Evolutionary conservation across 2,797 vertebrate genomes (phyloP).

Genomic region (Microctenopoma lineatum): DNA sequence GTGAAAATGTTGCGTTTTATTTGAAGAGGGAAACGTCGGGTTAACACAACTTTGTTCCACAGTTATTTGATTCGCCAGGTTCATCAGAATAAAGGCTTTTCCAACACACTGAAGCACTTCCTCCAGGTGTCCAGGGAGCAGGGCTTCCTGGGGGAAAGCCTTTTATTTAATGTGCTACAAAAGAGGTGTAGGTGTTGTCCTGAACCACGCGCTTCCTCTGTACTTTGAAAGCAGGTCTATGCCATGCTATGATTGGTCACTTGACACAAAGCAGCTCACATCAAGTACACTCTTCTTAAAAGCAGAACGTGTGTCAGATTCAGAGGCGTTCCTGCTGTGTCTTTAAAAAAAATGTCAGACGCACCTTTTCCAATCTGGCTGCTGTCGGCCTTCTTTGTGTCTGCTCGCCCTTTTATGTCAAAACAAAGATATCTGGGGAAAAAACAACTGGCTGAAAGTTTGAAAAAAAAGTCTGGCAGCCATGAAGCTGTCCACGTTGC

Average conservation of each 20-base stretch:
- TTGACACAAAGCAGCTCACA: constrained; percentile 37
- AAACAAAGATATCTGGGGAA: constrained; percentile 31
- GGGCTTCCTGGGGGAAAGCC: constrained; percentile 5
- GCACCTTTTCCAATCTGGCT: constrained; percentile 33
- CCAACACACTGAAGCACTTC: neutral
- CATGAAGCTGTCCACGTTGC: constrained; percentile 35
- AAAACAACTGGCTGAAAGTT: constrained; percentile 24
- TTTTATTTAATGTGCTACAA: constrained; percentile 29
- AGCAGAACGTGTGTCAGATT: constrained; percentile 38
- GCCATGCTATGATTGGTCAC: constrained; percentile 29
- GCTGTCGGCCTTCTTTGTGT: constrained; percentile 49
- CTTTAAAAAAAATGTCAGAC: constrained; percentile 42
- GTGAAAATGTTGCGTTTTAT: neutral
- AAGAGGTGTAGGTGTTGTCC: constrained; percentile 11
- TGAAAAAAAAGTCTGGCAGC: constrained; percentile 34
- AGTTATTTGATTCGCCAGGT: neutral
- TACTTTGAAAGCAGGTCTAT: constrained; percentile 23
- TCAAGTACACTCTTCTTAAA: constrained; percentile 29
- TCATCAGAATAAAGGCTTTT: constrained; percentile 13
- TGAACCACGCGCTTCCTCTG: constrained; percentile 7
- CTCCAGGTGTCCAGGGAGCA: neutral
- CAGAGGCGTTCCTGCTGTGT: constrained; percentile 57
- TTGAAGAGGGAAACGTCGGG: neutral
- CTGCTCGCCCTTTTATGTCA: constrained; percentile 59
- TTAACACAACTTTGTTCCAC: neutral